Conservation (phyloP, 2,797 vertebrate genomes). For the Notolepis coatsorum region DNA sequence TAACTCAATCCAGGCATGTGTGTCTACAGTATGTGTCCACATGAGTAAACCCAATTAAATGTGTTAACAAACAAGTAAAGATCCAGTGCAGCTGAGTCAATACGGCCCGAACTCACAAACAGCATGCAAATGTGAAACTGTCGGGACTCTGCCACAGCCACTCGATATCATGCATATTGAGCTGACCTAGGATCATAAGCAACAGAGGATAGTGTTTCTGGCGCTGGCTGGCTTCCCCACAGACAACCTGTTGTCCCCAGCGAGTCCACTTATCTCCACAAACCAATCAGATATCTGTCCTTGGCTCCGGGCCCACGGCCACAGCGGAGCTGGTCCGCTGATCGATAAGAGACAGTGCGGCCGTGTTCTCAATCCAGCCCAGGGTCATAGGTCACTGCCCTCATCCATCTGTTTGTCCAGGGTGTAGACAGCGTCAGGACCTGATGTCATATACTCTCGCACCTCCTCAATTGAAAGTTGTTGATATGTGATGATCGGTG, state of each 20-base stretch:
- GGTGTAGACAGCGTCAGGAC: conserved; percentile 28
- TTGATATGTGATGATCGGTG: conserved; percentile 23
- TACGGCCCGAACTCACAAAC: conserved; percentile 64
- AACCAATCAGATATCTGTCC: conserved; percentile 57
- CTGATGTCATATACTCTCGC: conserved; percentile 33
- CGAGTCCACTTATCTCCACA: conserved; percentile 55
- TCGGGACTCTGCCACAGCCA: conserved; percentile 62
- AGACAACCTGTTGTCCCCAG: conserved; percentile 65
- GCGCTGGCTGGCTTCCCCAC: conserved; percentile 39
- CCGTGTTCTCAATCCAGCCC: conserved; percentile 53
- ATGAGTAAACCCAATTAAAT: conserved; percentile 82
- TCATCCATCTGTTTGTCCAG: conserved; percentile 59
- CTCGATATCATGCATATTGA: conserved; percentile 78
- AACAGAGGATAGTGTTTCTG: conserved; percentile 73
- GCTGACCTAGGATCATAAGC: conserved; percentile 72
- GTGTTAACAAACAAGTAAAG: conserved; percentile 84
- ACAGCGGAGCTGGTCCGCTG: conserved; percentile 24
- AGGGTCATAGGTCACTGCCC: conserved; percentile 62
- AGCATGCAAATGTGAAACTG: conserved; percentile 80
- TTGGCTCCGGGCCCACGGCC: conserved; percentile 22
- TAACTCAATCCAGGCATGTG: conserved; percentile 49
- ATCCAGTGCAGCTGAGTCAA: conserved; percentile 80
- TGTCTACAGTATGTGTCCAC: conserved; percentile 71
- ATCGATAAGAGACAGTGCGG: conserved; percentile 70
- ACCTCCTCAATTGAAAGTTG: conserved; percentile 16